Evolutionary conservation across 2,797 vertebrate genomes (phyloP), one percentile per base, ranked within the genome.

Genomic region (Pelobates cultripes): DNA sequence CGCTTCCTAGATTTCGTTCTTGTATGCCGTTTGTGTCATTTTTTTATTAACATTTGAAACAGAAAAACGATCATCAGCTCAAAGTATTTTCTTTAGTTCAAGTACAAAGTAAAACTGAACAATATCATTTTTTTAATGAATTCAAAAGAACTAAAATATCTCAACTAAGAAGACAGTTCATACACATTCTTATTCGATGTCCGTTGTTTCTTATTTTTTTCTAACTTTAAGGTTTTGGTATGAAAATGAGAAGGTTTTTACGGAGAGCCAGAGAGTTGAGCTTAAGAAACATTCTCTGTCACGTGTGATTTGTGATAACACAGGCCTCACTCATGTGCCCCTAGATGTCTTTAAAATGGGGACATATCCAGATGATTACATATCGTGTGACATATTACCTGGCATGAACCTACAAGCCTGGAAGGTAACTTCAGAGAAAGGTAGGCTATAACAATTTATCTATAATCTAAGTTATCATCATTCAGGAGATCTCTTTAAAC

Each of bases 271-370:
- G 89, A 95, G 88, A 82, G 69, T 4, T 0, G 94, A 97, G 87
- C 94, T 99, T 75, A 72, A 60, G 41, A 95, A 88, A 28, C 91
- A 92, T 15, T 97, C 98, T 0, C 86, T 99, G 43, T 95, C 97
- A 42, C 94, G 95, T 0, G 86, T 99, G 73, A 92, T 99, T 90
- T 99, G 98, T 84, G 97, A 99, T 87, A 98, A 97, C 90, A 96
- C 93, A 0, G 94, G 96, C 57, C 91, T 98, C 79, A 77, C 71
- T 9, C 87, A 90, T 28, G 92, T 96, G 57, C 94, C 94, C 0
- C 4, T 1, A 1, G 96, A 99, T 28, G 84, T 93, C 40, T 98
- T 99, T 88, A 88, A 13, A 51, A 80, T 91, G 2, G 89, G 84
- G 40, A 89, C 67, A 2, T 96, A 92, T 88, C 95, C 96, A 2